These are phyloP conservation scores for Drosophila cracens DNA, from an alignment of 2,888 invertebrate genomes.

Conservation along the genomic window DNA sequence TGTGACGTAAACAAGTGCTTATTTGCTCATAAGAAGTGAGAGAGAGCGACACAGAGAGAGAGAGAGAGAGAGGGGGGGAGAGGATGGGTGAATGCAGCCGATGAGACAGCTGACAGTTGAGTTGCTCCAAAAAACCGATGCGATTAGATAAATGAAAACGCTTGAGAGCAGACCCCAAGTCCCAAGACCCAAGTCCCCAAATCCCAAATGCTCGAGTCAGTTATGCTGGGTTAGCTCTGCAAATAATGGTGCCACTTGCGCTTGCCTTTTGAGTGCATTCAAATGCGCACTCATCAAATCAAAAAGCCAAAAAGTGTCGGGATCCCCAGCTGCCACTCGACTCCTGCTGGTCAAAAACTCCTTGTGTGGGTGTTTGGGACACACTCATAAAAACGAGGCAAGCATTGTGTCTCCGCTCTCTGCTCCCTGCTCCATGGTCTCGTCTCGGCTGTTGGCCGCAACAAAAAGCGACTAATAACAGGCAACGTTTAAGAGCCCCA, in stretches of 20 bases:
- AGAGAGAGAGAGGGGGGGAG: background rate
- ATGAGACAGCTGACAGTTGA: background rate
- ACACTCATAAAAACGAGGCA: background rate
- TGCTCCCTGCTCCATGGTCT: background rate
- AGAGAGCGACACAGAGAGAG: background rate
- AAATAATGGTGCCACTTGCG: slow-evolving; percentile 71
- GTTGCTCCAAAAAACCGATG: slow-evolving; percentile 1
- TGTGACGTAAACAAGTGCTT: background rate
- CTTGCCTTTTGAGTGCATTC: slow-evolving; percentile 66
- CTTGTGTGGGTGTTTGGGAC: background rate
- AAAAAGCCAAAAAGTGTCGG: slow-evolving; percentile 76
- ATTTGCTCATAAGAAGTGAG: background rate
- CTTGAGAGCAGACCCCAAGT: slow-evolving; percentile 4
- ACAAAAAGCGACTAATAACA: slow-evolving; percentile 65
- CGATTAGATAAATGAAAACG: slow-evolving; percentile 35
- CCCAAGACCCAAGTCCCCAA: too few species aligned
- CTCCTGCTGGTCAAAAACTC: slow-evolving; percentile 16
- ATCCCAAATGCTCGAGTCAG: background rate
- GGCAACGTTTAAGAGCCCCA: slow-evolving; percentile 66
- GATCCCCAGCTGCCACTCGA: slow-evolving; percentile 35
- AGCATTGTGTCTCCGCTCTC: background rate
- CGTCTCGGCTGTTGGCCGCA: slow-evolving; percentile 17
- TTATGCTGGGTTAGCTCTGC: slow-evolving; percentile 50
- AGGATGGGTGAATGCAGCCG: background rate
- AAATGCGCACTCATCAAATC: slow-evolving; percentile 76